Conservation (phyloP, 37 sponge, comb jelly and placozoan genomes). For the Tethya wilhelma region DNA sequence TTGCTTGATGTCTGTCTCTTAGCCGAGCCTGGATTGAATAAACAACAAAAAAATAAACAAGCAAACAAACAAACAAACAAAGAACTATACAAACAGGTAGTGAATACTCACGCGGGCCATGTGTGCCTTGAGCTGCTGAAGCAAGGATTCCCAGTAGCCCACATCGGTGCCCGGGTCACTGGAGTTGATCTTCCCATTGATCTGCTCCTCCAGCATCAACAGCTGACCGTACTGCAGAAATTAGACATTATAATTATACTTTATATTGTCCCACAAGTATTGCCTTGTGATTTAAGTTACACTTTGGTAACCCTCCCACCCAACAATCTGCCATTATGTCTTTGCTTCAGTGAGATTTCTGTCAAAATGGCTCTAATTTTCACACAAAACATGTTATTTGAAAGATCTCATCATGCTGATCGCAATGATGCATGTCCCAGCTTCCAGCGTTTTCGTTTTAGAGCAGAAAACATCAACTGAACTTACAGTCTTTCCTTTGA, state of each 20-base stretch:
- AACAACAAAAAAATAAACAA: background rate
- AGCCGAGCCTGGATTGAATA: constrained; percentile 82
- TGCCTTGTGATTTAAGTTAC: no score
- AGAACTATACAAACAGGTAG: background rate
- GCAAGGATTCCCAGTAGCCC: constrained; percentile 91
- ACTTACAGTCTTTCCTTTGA: constrained; percentile 90
- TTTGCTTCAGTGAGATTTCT: no score
- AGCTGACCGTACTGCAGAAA: constrained; percentile 81
- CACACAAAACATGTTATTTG: no score
- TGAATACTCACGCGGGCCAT: constrained; percentile 85
- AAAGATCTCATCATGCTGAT: no score
- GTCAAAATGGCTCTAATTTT: no score
- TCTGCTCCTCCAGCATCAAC: constrained; percentile 79
- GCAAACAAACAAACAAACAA: background rate
- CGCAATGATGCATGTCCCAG: no score
- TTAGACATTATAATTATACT: background rate
- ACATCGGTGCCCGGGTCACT: constrained; percentile 81
- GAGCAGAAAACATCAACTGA: background rate
- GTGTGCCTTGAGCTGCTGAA: constrained; percentile 83
- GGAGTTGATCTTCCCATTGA: constrained; percentile 69
- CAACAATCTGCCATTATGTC: no score
- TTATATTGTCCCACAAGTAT: no score
- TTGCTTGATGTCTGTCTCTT: constrained; percentile 88
- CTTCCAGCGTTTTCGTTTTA: background rate
- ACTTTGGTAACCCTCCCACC: no score